Percentiles rank a stretch among this genome's conserved stretches.
Conservation (phyloP, 2,113 vertebrate species). For the Canis aureus region DNA sequence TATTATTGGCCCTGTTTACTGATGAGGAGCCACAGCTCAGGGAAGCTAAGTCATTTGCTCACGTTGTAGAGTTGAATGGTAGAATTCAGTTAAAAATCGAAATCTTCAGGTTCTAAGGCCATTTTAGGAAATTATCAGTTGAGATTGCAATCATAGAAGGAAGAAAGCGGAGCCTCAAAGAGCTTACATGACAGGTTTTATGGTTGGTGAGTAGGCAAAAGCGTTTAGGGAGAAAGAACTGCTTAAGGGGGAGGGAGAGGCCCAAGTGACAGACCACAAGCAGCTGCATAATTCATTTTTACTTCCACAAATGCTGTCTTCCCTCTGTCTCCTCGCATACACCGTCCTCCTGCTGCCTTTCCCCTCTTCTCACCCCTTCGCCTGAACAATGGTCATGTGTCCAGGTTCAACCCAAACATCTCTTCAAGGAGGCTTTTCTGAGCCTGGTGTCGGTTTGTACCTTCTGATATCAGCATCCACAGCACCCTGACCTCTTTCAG, state of each 20-base stretch:
- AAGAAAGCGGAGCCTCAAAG: neutral
- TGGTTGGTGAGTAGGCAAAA: slow-evolving; percentile 64
- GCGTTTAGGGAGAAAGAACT: neutral
- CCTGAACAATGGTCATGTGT: neutral
- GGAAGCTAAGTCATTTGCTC: neutral
- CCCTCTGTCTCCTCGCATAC: neutral
- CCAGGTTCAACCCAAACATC: neutral
- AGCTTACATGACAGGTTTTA: slow-evolving; percentile 43
- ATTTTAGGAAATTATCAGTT: neutral
- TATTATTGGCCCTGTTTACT: neutral
- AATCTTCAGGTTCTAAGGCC: neutral
- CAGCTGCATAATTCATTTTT: neutral
- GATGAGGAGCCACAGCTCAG: neutral
- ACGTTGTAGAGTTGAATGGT: neutral
- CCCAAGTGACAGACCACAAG: neutral
- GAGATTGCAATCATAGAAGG: neutral
- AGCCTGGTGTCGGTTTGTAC: neutral
- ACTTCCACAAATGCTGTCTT: slow-evolving; percentile 54
- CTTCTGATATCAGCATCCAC: neutral
- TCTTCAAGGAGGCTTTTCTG: neutral
- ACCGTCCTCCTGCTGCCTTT: neutral
- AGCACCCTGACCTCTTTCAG: neutral
- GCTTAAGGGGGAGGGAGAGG: slow-evolving; percentile 36
- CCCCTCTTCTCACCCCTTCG: neutral
- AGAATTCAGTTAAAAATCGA: neutral